Evolutionary conservation across 2,797 vertebrate species (phyloP).

Genomic region (Oryzias dopingdopingensis): DNA sequence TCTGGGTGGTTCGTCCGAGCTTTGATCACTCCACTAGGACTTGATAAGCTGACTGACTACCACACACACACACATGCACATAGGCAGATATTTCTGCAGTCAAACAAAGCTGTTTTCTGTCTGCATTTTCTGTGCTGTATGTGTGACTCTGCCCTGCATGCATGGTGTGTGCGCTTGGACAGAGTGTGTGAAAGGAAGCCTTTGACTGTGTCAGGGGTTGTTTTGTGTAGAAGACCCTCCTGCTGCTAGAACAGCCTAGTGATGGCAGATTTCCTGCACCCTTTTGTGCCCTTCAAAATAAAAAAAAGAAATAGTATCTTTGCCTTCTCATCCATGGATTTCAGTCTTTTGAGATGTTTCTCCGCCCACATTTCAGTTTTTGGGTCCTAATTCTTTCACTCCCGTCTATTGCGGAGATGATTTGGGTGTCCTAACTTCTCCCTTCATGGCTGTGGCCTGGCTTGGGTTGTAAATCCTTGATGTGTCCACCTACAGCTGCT

Average conservation of each 20-base stretch:
- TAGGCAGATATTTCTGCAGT: conserved; percentile 41
- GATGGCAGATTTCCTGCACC: conserved; percentile 51
- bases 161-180: conserved; percentile 30
- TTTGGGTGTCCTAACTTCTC: conserved; percentile 19
- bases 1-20: conserved; percentile 71
- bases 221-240: conserved; percentile 63
- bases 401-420: conserved; percentile 28
- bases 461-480: conserved; percentile 14
- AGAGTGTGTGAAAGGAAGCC: conserved; percentile 62
- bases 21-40: conserved; percentile 73
- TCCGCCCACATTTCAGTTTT: conserved; percentile 21
- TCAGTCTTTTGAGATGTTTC: conserved; percentile 39
- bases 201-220: conserved; percentile 64
- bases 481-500: conserved; percentile 20
- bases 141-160: conserved; percentile 17
- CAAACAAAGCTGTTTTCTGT: conserved; percentile 64
- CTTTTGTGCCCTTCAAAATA: conserved; percentile 13
- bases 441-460: conserved; percentile 23
- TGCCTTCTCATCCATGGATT: conserved; percentile 45
- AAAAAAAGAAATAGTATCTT: conserved; percentile 10
- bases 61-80: conserved; percentile 21
- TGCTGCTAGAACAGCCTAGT: conserved; percentile 48
- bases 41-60: conserved; percentile 63
- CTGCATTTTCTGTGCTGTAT: conserved; percentile 25
- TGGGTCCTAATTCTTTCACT: conserved; percentile 23